Conservation (phyloP, 2,888 invertebrate species). For the Dichetophora obliterata region DNA sequence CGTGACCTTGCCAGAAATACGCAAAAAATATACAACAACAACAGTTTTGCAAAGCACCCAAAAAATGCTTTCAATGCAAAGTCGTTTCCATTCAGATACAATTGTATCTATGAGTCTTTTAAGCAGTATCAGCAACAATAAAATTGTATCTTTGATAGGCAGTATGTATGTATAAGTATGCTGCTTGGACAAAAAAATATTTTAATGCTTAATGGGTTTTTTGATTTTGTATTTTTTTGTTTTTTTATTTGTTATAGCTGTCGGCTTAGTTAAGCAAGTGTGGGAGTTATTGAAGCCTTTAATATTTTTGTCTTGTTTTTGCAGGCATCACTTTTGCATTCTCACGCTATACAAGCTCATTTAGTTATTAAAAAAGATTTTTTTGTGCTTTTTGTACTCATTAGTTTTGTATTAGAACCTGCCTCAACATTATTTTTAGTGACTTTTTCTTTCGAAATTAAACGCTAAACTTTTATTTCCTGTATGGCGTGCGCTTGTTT, state of each 20-base stretch:
- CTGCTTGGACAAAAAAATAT: background rate
- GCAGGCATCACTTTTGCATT: too few relatives aligned
- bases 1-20: slow-evolving; percentile 44
- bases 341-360: too few relatives aligned
- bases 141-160: background rate
- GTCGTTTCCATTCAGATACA: slow-evolving; percentile 42
- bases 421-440: slow-evolving; percentile 44
- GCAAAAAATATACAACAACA: background rate
- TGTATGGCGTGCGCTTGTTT: slow-evolving; percentile 46
- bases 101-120: slow-evolving; percentile 21
- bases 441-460: slow-evolving; percentile 26
- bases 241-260: background rate
- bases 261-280: too few relatives aligned
- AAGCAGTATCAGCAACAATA: slow-evolving; percentile 11
- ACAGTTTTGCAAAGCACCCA: slow-evolving; percentile 32
- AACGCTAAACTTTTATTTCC: slow-evolving; percentile 50
- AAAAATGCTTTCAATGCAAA: slow-evolving; percentile 31
- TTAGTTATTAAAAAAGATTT: background rate
- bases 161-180: slow-evolving; percentile 38
- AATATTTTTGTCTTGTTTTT: too few relatives aligned
- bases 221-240: slow-evolving; percentile 20
- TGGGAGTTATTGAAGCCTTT: too few relatives aligned
- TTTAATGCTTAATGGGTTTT: slow-evolving; percentile 20
- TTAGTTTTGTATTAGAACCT: slow-evolving; percentile 49
- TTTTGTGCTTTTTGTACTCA: background rate